Percentiles rank a stretch among this genome's conserved stretches.
Evolutionary conservation across 2,797 vertebrate genomes (phyloP).

Genomic region (Sciurus vulgaris): DNA sequence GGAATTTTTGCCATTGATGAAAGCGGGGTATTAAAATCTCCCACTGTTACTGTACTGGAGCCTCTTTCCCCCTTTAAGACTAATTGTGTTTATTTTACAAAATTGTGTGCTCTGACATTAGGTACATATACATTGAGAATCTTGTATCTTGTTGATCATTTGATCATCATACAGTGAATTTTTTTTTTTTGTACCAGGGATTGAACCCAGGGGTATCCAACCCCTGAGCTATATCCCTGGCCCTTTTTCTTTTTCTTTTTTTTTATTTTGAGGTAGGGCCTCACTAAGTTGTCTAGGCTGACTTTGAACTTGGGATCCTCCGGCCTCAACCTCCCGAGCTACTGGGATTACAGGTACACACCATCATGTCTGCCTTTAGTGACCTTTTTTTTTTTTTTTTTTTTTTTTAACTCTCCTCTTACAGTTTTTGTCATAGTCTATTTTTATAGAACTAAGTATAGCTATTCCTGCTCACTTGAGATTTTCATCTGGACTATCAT

Average conservation of each 20-base stretch:
- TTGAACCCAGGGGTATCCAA: too few relatives aligned
- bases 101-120: not conserved
- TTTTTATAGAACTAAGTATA: not conserved
- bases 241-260: too few relatives aligned
- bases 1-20: not conserved
- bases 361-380: too few relatives aligned
- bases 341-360: too few relatives aligned
- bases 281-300: too few relatives aligned
- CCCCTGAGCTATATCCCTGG: too few relatives aligned
- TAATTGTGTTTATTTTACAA: not conserved
- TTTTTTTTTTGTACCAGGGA: not conserved
- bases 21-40: not conserved
- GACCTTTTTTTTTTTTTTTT: too few relatives aligned
- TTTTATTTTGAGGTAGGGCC: too few relatives aligned
- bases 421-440: not conserved
- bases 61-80: not conserved
- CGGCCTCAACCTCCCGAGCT: too few relatives aligned
- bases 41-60: not conserved
- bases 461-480: not conserved
- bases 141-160: not conserved
- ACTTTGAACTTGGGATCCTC: too few relatives aligned
- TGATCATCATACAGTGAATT: not conserved
- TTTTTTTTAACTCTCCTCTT: not conserved
- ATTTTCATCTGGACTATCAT: not conserved
- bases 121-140: not conserved